These are phyloP conservation scores for Phyllotreta cruciferae DNA, from an alignment of 2,888 invertebrate species.

Conservation along the genomic window DNA sequence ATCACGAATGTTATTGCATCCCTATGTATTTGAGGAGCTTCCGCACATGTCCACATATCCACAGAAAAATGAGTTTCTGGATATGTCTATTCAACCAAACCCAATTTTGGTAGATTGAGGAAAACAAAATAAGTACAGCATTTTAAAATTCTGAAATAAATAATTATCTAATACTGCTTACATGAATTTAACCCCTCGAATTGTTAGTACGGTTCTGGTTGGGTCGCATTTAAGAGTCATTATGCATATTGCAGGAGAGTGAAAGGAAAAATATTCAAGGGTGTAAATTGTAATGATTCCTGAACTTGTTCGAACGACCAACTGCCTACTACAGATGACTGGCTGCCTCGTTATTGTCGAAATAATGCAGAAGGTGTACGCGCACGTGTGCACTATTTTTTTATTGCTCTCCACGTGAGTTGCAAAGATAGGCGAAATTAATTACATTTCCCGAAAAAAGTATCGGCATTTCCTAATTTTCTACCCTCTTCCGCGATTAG, in stretches of 20 bases:
- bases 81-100: too few relatives aligned
- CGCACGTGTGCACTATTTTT: conserved; percentile 17
- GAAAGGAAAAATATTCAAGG: background rate
- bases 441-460: background rate
- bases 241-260: background rate
- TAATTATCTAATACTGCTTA: too few relatives aligned
- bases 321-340: conserved; percentile 10
- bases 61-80: too few relatives aligned
- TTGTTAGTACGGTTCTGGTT: too few relatives aligned
- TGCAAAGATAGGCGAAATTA: background rate
- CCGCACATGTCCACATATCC: too few relatives aligned
- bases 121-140: too few relatives aligned
- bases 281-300: conserved; percentile 9
- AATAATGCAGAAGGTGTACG: conserved; percentile 17
- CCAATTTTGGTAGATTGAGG: too few relatives aligned
- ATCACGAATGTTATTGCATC: too few relatives aligned
- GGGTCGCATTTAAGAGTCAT: conserved; percentile 1
- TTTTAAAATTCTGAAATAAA: too few relatives aligned
- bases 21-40: too few relatives aligned
- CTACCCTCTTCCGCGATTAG: background rate
- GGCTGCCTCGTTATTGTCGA: conserved; percentile 5
- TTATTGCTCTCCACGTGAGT: background rate
- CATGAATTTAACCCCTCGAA: too few relatives aligned
- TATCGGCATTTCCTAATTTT: too few relatives aligned
- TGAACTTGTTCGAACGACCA: conserved; percentile 14